Percentiles rank a stretch among this genome's conserved stretches.
Conservation (phyloP, 2,113 vertebrate genomes). For the human (Homo sapiens) region DNA sequence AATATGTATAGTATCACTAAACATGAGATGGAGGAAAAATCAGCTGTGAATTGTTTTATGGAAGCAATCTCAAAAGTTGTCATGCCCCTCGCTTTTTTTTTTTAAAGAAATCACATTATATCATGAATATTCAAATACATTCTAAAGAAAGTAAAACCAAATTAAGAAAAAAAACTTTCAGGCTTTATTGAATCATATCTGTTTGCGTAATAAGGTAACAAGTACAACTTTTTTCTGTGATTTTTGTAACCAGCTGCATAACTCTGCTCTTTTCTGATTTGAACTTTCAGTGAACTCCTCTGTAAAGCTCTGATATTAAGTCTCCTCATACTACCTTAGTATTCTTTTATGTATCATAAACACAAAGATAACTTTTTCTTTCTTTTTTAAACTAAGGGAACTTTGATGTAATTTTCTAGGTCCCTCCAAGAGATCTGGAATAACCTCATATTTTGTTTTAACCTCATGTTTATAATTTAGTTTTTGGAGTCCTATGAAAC, state of each 20-base stretch:
- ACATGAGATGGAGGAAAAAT: neutral
- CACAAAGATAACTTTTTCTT: constrained; percentile 1
- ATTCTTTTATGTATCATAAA: constrained; percentile 15
- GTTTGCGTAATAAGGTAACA: constrained; percentile 9
- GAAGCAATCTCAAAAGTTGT: constrained; percentile 27
- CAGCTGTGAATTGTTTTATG: constrained; percentile 1
- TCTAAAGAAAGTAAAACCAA: constrained; percentile 40
- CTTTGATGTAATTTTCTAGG: constrained; percentile 58
- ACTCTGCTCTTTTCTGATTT: neutral
- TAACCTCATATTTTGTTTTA: constrained; percentile 62
- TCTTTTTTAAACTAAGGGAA: constrained; percentile 24
- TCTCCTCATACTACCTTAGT: neutral
- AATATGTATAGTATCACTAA: neutral
- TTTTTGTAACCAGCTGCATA: constrained; percentile 36
- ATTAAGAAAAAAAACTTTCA: neutral
- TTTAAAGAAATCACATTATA: constrained; percentile 4
- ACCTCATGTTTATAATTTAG: constrained; percentile 64
- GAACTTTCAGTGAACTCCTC: constrained; percentile 53
- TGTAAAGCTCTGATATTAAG: neutral
- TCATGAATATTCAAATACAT: constrained; percentile 16
- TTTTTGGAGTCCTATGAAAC: constrained; percentile 61
- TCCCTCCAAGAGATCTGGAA: constrained; percentile 44
- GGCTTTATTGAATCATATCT: neutral
- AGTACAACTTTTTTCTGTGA: neutral
- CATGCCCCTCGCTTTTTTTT: neutral